Evolutionary conservation across 1,140 invertebrate species (phyloP), one percentile per base, ranked within the genome.

Genomic region (Orussus abietinus): DNA sequence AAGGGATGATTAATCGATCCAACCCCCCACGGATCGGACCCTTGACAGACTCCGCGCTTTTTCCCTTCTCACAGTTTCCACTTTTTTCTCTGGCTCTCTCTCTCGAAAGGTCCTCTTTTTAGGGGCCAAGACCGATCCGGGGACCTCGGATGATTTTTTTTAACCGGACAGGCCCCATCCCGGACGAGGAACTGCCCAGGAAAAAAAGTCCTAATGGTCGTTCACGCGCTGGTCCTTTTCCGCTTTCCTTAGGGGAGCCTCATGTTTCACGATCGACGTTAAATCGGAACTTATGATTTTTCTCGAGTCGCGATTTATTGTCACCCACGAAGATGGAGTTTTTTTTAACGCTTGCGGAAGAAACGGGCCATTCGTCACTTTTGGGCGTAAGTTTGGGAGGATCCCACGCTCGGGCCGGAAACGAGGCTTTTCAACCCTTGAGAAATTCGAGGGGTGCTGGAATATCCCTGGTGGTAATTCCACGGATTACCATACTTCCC

Each of bases 1-100:
- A 47, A 35, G 46, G 41, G 43, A 69, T 69, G 68, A 71, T 71
- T 69, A 69, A 71, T 71, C 66, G 68, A 66, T 62, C 49, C 42
- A 50, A 42, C 47, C 47, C 52, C 57, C 57, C 12, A 32, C 12
- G 31, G 31, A 7, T 17, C 31, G 13, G 31, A 32, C 31, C 53
- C 42, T 49, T 48, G 44, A 49, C 42, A 47, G n/a, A 45, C 47
- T 54, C 50, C 38, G 52, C 48, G 33, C 49, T 47, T 39, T 54
- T 55, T 31, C 37, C 7, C n/a, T 45, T 42, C 43, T 37, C 45
- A 32, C 42, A 45, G 47, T 44, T 52, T 55, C 43, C 36, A 44
- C 38, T 34, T 31, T 48, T 51, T 42, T 45, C 36, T 42, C 26
- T 40, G 25, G 35, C 31, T 35, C 17, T 15, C 25, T 51, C 41